Conservation (phyloP, 1,140 invertebrate genomes). For the Drosophila elegans region DNA sequence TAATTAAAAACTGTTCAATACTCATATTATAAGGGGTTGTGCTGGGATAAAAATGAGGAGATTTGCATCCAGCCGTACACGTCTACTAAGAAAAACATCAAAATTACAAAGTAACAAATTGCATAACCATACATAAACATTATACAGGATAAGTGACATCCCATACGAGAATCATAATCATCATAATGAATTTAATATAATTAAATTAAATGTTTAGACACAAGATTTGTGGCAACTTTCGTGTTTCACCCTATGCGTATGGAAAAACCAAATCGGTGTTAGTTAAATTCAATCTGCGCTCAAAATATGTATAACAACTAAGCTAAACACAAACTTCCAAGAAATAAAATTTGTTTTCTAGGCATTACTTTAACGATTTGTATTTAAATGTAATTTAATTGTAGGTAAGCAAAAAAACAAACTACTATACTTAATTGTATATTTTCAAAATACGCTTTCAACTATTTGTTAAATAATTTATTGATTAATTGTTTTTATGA, state of each 20-base stretch:
- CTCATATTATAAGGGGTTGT: conserved; percentile 29
- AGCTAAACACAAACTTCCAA: conserved; percentile 48
- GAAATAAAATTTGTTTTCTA: conserved; percentile 56
- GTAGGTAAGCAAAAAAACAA: conserved; percentile 53
- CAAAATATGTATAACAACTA: conserved; percentile 48
- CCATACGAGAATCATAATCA: conserved; percentile 26
- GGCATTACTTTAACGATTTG: conserved; percentile 68
- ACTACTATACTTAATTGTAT: conserved; percentile 58
- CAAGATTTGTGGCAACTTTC: conserved; percentile 65
- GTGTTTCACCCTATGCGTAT: conserved; percentile 63
- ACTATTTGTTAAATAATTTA: conserved; percentile 74
- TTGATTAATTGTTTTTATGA: conserved; percentile 60
- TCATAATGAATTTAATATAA: conserved; percentile 69
- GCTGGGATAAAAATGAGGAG: conserved; percentile 1
- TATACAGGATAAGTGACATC: conserved; percentile 19
- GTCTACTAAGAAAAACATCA: conserved; percentile 4
- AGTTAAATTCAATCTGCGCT: conserved; percentile 59
- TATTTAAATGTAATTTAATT: conserved; percentile 60
- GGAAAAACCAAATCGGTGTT: conserved; percentile 41
- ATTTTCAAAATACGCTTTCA: conserved; percentile 70
- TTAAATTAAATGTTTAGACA: conserved; percentile 71
- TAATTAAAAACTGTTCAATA: conserved; percentile 45
- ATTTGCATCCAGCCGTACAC: neutral
- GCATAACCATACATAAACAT: conserved; percentile 21
- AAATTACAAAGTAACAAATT: conserved; percentile 21